Percentiles rank a stretch among this genome's conserved stretches.
Conservation (phyloP, 2,888 invertebrate species). For the Spodoptera picta region DNA sequence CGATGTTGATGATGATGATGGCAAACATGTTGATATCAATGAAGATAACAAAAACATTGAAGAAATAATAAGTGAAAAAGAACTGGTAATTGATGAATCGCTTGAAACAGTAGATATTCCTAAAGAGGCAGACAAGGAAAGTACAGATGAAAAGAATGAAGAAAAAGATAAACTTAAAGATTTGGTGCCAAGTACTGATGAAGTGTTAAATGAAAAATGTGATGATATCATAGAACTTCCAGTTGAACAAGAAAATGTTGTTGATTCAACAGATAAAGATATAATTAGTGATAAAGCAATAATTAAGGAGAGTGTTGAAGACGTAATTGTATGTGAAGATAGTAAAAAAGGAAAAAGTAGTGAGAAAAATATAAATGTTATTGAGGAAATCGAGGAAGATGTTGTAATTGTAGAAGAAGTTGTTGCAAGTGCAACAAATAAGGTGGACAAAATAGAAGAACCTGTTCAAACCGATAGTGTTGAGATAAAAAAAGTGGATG, state of each 20-base stretch:
- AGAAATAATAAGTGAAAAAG: conserved; percentile 36
- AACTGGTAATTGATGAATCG: conserved; percentile 28
- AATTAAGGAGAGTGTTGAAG: conserved; percentile 6
- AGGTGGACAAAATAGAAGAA: conserved; percentile 4
- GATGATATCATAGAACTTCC: conserved; percentile 2
- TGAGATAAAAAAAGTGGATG: conserved; percentile 4
- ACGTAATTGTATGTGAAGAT: conserved; percentile 14
- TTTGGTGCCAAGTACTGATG: conserved; percentile 12
- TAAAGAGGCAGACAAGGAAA: conserved; percentile 20
- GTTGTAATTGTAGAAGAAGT: conserved; percentile 27
- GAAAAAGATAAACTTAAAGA: conserved; percentile 5
- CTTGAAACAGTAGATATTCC: conserved; percentile 13
- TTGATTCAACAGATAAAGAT: conserved; percentile 29
- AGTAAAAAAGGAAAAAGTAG: conserved; percentile 5
- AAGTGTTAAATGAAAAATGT: conserved; percentile 12
- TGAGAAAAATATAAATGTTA: neutral
- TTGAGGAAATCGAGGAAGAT: conserved; percentile 18
- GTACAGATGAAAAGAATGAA: conserved; percentile 16
- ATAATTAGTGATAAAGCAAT: conserved; percentile 7
- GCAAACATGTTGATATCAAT: no score
- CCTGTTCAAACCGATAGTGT: conserved; percentile 5
- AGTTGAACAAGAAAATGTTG: conserved; percentile 23
- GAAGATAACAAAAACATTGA: conserved; percentile 33
- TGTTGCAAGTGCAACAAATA: conserved; percentile 3
- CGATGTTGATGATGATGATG: no score